Percentiles rank a stretch among this genome's conserved stretches.
These are phyloP conservation scores for Brachystomella parvula DNA, from an alignment of 1,140 invertebrate species.

Conservation along the genomic window DNA sequence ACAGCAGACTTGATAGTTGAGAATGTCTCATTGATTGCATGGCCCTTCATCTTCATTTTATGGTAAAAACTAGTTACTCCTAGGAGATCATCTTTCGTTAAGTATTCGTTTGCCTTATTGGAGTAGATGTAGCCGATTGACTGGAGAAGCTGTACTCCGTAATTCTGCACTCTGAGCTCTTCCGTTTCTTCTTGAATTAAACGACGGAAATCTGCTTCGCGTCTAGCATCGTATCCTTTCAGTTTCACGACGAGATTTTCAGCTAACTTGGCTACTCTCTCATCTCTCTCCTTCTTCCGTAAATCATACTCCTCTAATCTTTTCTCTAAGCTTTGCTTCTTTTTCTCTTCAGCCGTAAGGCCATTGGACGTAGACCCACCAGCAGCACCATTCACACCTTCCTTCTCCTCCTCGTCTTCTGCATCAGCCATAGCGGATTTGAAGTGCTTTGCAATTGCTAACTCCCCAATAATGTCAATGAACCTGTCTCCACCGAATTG, in stretches of 20 bases:
- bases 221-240: slow-evolving; percentile 13
- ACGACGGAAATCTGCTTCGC: slow-evolving; percentile 21
- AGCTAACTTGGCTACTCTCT: slow-evolving; percentile 29
- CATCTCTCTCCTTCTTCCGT: slow-evolving; percentile 31
- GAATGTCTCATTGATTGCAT: slow-evolving; percentile 31
- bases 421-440: slow-evolving; percentile 33
- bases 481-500: slow-evolving; percentile 37
- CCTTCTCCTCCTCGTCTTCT: slow-evolving; percentile 19
- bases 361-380: background rate
- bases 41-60: slow-evolving; percentile 34
- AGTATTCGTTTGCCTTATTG: slow-evolving; percentile 34
- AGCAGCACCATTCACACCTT: background rate
- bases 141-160: slow-evolving; percentile 34
- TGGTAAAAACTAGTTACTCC: slow-evolving; percentile 34
- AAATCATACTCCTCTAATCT: slow-evolving; percentile 30
- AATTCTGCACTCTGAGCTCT: slow-evolving; percentile 37
- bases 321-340: slow-evolving; percentile 32
- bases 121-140: slow-evolving; percentile 37
- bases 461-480: slow-evolving; percentile 37
- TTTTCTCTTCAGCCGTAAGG: slow-evolving; percentile 16
- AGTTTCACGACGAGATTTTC: slow-evolving; percentile 35
- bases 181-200: slow-evolving; percentile 31
- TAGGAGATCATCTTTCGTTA: slow-evolving; percentile 35
- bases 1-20: slow-evolving; percentile 36
- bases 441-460: slow-evolving; percentile 36